Base-by-base conservation (phyloP, 2,888 invertebrate genomes). In the Periphyllus acericola region DNA sequence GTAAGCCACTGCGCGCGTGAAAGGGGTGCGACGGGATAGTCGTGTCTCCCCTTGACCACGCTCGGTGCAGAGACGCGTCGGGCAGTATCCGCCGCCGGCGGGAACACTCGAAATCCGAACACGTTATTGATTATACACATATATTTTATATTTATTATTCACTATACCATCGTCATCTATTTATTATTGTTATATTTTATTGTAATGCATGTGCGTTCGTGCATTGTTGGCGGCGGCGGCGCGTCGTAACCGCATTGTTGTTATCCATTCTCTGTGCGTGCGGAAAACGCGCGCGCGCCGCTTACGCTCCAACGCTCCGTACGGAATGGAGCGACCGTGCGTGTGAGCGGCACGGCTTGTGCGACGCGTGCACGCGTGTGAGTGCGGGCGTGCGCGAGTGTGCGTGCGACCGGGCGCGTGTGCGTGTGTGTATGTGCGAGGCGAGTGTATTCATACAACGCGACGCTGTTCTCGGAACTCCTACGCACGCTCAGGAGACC, bases 401-500 rank as follows among this genome's bases (percentile, higher is more conserved):
- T 21, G 32, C 6, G 52, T 11, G 25, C 25, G 79, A 25, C 55
- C 52, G 29, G 11, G 71, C 71, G 52, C 1, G 32, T 29, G 46
- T 32, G 82, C 71, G 66, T 40, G 60, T 46, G 52, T 17, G 72
- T 72, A 34, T 25, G 74, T 52, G 55, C 14, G 72, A 55, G n/a
- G 36, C 72, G 34, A 17, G 55, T 82, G 34, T 86, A 80, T 86
- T 86, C 79, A 79, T 86, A 86, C 71, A 79, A 85, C 46, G 68
- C 83, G 74, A 83, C 29, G 52, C 86, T 40, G n/a, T 86, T 86
- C 86, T 79, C 86, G 79, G 86, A 86, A 86, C 86, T 86, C 86
- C 86, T 86, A 86, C 86, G 86, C 86, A 86, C 79, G 86, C 86
- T 86, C 86, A 80, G 55, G 86, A 86, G 86, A 86, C 86, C 86